These are phyloP conservation scores for Helicorthomorpha holstii DNA, from an alignment of 1,140 invertebrate species.

Conservation along the genomic window DNA sequence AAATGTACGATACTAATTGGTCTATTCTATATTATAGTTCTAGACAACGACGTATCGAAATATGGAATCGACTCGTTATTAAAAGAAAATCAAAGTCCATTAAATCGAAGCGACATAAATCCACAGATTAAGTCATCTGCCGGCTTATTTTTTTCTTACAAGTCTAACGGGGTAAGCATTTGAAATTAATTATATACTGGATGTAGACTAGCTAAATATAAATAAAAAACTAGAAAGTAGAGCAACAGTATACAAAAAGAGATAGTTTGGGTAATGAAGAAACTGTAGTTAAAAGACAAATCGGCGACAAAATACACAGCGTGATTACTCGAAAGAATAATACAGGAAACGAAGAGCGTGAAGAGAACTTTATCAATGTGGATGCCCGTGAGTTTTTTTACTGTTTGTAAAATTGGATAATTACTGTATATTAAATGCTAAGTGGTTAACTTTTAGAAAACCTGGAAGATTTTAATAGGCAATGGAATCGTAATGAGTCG, in stretches of 20 bases:
- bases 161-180: background rate
- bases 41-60: background rate
- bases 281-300: background rate
- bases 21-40: too few relatives aligned
- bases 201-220: too few relatives aligned
- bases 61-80: background rate
- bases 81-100: background rate
- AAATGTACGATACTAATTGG: too few relatives aligned
- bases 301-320: background rate
- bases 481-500: background rate
- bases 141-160: background rate
- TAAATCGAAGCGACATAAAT: background rate
- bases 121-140: background rate
- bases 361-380: background rate
- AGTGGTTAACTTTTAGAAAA: background rate
- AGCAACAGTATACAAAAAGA: background rate
- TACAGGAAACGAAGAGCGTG: background rate
- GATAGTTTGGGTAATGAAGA: background rate
- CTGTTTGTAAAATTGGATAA: background rate
- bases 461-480: background rate
- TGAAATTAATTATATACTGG: too few relatives aligned
- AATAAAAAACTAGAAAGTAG: background rate
- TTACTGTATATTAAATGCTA: background rate
- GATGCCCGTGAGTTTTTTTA: background rate
- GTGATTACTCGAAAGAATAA: background rate